Evolutionary conservation across 1,140 invertebrate species (phyloP).

Genomic region (Drosophila chauvacae): DNA sequence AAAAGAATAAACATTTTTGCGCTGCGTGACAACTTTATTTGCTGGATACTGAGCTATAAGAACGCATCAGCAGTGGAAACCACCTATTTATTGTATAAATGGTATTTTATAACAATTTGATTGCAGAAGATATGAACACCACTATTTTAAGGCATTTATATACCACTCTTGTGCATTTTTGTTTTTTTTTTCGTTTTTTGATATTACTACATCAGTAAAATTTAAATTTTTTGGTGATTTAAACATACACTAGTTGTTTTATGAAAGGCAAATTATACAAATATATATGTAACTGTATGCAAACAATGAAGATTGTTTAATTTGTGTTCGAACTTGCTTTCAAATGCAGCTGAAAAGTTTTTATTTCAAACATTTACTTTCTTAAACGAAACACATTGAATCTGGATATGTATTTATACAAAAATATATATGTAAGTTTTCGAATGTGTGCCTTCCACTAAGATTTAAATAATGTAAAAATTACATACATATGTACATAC

Average conservation of each 20-base stretch:
- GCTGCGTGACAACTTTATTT: no score
- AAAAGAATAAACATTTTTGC: no score
- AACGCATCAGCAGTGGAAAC: background rate
- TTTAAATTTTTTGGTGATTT: background rate
- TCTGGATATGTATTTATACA: background rate
- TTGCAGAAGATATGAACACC: background rate
- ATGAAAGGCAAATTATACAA: background rate
- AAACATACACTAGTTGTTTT: background rate
- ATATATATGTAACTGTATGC: slow-evolving; percentile 1
- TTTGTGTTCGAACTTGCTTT: background rate
- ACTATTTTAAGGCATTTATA: slow-evolving; percentile 14
- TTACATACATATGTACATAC: slow-evolving; percentile 38
- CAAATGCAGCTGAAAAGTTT: background rate
- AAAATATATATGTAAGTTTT: background rate
- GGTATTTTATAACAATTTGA: background rate
- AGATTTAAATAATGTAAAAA: slow-evolving; percentile 84
- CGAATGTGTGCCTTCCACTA: background rate
- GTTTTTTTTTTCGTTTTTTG: slow-evolving; percentile 33
- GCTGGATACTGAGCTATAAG: no score
- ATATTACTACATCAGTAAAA: background rate
- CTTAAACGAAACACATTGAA: background rate
- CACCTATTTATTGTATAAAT: background rate
- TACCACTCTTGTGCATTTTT: slow-evolving; percentile 10
- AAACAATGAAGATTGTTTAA: slow-evolving; percentile 39
- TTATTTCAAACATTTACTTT: background rate